Conservation (phyloP, 2,113 vertebrate genomes). For the Sinocyclocheilus rhinocerous region DNA sequence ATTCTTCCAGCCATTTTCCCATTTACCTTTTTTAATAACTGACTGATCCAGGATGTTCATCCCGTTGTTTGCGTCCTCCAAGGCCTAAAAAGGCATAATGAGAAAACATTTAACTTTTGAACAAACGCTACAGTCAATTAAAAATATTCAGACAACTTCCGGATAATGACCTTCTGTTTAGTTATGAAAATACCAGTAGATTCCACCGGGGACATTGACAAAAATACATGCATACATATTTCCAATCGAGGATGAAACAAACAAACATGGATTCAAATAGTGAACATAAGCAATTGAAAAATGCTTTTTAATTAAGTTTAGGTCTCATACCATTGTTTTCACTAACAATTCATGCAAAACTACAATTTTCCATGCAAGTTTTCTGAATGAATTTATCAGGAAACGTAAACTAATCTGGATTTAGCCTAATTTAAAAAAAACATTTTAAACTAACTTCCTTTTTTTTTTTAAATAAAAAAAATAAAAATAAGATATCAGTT, state of each 20-base stretch:
- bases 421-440: no score
- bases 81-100: constrained; percentile 80
- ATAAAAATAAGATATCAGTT: neutral
- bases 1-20: neutral
- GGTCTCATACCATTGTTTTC: neutral
- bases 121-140: neutral
- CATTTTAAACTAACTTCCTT: neutral
- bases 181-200: neutral
- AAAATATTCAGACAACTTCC: neutral
- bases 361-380: neutral
- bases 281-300: neutral
- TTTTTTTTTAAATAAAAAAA: no score
- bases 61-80: constrained; percentile 93
- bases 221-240: neutral
- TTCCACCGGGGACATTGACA: neutral
- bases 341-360: neutral
- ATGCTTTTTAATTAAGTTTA: neutral
- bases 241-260: neutral
- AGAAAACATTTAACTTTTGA: neutral
- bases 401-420: neutral
- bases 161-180: neutral
- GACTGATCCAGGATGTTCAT: constrained; percentile 98
- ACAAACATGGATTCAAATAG: no score
- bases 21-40: constrained; percentile 99
- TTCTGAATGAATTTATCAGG: neutral